phyloP scores from a whole-genome alignment of 2,113 vertebrate species.

The Syngnathus scovelli region DNA sequence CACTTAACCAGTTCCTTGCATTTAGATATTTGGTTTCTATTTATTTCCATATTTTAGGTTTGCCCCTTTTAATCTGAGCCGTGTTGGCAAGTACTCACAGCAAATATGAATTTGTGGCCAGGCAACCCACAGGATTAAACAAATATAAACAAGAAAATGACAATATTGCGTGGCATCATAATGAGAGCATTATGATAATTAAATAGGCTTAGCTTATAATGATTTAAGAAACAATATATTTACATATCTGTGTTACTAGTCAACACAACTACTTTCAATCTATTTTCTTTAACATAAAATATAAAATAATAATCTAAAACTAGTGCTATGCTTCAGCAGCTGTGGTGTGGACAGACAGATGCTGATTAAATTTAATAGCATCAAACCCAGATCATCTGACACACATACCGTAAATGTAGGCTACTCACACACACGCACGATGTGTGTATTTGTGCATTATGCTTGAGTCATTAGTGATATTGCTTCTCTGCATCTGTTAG shows the following conservation, averaged over 20 bases:
- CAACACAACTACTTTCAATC: not conserved
- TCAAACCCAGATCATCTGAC: constrained; percentile 33
- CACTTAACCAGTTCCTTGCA: constrained; percentile 16
- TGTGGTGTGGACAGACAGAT: constrained; percentile 52
- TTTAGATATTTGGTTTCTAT: constrained; percentile 1
- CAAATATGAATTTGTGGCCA: constrained; percentile 15
- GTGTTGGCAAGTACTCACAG: constrained; percentile 1
- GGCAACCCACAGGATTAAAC: constrained; percentile 30
- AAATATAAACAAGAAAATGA: constrained; percentile 41
- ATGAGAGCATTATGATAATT: constrained; percentile 61
- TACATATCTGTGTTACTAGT: not conserved
- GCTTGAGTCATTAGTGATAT: constrained; percentile 11
- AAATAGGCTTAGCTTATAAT: constrained; percentile 45
- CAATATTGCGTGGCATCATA: constrained; percentile 21
- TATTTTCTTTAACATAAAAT: not conserved
- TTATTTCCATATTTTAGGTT: not conserved
- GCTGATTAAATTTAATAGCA: constrained; percentile 58
- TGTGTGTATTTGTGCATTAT: constrained; percentile 15
- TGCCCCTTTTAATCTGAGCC: not conserved
- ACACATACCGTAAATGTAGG: constrained; percentile 15
- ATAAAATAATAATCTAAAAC: no score
- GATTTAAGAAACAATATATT: not conserved
- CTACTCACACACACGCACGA: constrained; percentile 13
- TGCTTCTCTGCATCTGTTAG: constrained; percentile 9
- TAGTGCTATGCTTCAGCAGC: constrained; percentile 38